A percentile compares a stretch with the other conserved stretches of the same genome.
phyloP scores from a whole-genome alignment of 23 tunicate genomes.

The Aplidium turbinatum region DNA sequence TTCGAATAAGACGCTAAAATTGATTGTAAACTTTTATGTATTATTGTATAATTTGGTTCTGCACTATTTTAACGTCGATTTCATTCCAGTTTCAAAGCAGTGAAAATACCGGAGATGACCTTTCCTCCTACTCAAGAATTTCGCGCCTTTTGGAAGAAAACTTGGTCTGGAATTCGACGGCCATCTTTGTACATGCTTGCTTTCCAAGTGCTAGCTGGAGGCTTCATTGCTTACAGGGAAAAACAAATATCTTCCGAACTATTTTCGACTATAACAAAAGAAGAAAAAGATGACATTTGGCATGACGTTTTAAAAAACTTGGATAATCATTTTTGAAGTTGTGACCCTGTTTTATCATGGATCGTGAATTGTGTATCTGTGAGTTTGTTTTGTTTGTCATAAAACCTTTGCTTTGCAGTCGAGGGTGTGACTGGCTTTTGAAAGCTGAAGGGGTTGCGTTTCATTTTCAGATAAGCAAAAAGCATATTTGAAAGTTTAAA shows the following conservation, averaged over 20 bases:
- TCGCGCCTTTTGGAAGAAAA: conserved; percentile 2
- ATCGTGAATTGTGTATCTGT: too few species aligned
- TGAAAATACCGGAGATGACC: not conserved
- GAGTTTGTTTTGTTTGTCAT: too few species aligned
- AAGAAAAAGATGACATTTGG: too few species aligned
- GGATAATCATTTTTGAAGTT: too few species aligned
- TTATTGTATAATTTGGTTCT: not conserved
- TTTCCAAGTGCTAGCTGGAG: conserved; percentile 14
- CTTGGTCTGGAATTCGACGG: not conserved
- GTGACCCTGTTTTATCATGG: too few species aligned
- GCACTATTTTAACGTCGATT: too few species aligned
- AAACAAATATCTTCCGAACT: not conserved
- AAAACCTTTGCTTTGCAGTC: too few species aligned
- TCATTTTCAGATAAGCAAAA: too few species aligned
- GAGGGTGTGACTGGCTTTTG: too few species aligned
- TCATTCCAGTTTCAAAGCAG: conserved; percentile 15
- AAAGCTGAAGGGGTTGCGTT: too few species aligned
- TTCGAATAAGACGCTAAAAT: not conserved
- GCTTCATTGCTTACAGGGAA: conserved; percentile 24
- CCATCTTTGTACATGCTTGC: not conserved
- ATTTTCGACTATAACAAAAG: conserved; percentile 1
- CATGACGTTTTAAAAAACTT: too few species aligned
- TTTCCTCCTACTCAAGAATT: conserved; percentile 28
- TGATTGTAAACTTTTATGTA: not conserved
- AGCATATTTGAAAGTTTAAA: too few species aligned